Percentiles rank a stretch among this genome's conserved stretches.
These are phyloP conservation scores for Pygocentrus nattereri DNA, from an alignment of 2,797 vertebrate species.

Conservation along the genomic window DNA sequence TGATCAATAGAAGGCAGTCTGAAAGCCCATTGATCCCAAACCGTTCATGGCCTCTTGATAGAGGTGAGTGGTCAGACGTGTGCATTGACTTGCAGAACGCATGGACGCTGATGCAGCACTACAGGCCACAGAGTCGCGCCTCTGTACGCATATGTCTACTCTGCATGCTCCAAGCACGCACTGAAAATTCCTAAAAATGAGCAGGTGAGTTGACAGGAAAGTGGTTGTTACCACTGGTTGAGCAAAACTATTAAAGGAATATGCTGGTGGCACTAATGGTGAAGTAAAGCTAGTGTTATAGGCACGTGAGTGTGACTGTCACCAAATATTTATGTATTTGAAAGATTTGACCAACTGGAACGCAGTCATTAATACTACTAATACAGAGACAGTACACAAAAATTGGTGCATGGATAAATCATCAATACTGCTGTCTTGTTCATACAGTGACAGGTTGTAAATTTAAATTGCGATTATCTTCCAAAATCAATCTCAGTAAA, in stretches of 20 bases:
- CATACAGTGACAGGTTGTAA: too few relatives aligned
- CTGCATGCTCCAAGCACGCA: neutral
- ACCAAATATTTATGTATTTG: neutral
- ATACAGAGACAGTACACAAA: too few relatives aligned
- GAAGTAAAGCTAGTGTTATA: neutral
- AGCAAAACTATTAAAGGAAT: neutral
- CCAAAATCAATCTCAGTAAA: too few relatives aligned
- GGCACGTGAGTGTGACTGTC: neutral
- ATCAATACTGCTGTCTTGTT: too few relatives aligned
- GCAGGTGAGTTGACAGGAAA: neutral
- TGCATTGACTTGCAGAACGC: conserved; percentile 9
- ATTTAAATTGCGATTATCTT: too few relatives aligned
- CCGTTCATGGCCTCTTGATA: conserved; percentile 63
- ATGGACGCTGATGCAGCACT: neutral
- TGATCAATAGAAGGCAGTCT: conserved; percentile 76
- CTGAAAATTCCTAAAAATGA: neutral
- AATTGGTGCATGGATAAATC: too few relatives aligned
- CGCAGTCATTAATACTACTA: too few relatives aligned
- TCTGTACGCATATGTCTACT: neutral
- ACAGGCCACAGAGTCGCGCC: neutral
- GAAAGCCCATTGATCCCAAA: conserved; percentile 76
- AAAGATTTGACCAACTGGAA: neutral
- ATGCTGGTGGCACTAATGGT: neutral
- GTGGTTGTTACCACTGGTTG: neutral
- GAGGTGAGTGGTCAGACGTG: conserved; percentile 10